These are phyloP conservation scores for Zosterops japonicus DNA, from an alignment of 2,113 vertebrate genomes.

Conservation along the genomic window DNA sequence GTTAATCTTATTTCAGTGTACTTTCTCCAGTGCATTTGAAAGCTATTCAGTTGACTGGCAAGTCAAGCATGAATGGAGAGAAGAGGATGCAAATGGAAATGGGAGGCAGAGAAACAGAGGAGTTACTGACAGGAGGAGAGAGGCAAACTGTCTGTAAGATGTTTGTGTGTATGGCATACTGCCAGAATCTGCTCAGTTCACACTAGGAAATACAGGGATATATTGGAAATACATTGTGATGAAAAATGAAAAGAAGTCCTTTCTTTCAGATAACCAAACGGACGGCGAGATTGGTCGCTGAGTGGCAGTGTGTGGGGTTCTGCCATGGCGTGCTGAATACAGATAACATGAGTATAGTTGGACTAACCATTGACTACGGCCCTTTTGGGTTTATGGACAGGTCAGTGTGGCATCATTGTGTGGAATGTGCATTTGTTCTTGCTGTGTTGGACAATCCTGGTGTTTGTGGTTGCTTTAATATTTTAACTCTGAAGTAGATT, in stretches of 20 bases:
- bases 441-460: not conserved
- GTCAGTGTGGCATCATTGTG: slow-evolving; percentile 56
- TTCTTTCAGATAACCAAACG: slow-evolving; percentile 80
- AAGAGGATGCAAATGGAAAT: not conserved
- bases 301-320: slow-evolving; percentile 97
- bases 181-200: not conserved
- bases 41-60: not conserved
- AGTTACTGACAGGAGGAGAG: not conserved
- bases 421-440: accelerated
- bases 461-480: not conserved
- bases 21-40: not conserved
- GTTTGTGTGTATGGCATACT: not conserved
- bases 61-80: not conserved
- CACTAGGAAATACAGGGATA: not conserved
- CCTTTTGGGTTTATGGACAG: slow-evolving; percentile 98
- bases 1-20: not conserved
- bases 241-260: not conserved
- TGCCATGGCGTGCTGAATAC: slow-evolving; percentile 98
- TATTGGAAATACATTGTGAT: not conserved
- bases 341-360: slow-evolving; percentile 97
- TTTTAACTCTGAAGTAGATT: not conserved
- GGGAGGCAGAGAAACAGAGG: not conserved
- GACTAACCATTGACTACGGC: slow-evolving; percentile 94
- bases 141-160: not conserved
- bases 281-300: slow-evolving; percentile 89